These are phyloP conservation scores for Gandaritis pyraliata DNA, from an alignment of 2,888 invertebrate genomes.

Conservation along the genomic window DNA sequence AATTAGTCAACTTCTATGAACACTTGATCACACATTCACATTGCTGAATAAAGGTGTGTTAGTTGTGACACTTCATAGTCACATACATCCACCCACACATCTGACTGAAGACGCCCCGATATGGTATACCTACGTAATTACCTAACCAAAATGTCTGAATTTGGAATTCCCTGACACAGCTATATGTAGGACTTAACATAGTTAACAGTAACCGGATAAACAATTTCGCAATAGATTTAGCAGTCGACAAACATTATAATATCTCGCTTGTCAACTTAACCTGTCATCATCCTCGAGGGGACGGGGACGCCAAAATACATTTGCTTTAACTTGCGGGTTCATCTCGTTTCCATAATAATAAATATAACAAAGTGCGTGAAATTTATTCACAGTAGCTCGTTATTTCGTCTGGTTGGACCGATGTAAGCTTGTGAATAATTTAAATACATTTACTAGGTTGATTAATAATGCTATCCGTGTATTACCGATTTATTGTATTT, in stretches of 20 bases:
- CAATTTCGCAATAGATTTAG: slow-evolving; percentile 11
- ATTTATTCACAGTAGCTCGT: slow-evolving; percentile 57
- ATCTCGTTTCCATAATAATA: slow-evolving; percentile 55
- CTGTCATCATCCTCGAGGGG: slow-evolving; percentile 46
- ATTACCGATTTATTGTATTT: too few relatives aligned
- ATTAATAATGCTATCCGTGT: too few relatives aligned
- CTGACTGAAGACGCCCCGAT: too few relatives aligned
- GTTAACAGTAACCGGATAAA: neutral
- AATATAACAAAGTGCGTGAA: slow-evolving; percentile 53
- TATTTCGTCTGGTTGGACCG: slow-evolving; percentile 37
- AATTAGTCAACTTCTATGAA: slow-evolving; percentile 3
- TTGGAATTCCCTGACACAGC: too few relatives aligned
- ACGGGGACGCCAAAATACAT: slow-evolving; percentile 54
- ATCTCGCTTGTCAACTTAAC: slow-evolving; percentile 43
- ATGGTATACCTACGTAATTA: too few relatives aligned
- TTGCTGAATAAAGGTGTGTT: too few relatives aligned
- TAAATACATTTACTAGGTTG: neutral
- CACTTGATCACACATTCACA: neutral
- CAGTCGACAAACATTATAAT: slow-evolving; percentile 12
- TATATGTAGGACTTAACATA: too few relatives aligned
- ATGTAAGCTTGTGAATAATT: slow-evolving; percentile 12
- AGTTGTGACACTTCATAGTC: too few relatives aligned
- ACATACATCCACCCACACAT: too few relatives aligned
- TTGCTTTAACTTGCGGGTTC: slow-evolving; percentile 45
- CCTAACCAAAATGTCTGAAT: too few relatives aligned